Evolutionary conservation across 1,140 invertebrate genomes (phyloP), one percentile per base, ranked within the genome.

Genomic region (Cardiocondyla obscurior): DNA sequence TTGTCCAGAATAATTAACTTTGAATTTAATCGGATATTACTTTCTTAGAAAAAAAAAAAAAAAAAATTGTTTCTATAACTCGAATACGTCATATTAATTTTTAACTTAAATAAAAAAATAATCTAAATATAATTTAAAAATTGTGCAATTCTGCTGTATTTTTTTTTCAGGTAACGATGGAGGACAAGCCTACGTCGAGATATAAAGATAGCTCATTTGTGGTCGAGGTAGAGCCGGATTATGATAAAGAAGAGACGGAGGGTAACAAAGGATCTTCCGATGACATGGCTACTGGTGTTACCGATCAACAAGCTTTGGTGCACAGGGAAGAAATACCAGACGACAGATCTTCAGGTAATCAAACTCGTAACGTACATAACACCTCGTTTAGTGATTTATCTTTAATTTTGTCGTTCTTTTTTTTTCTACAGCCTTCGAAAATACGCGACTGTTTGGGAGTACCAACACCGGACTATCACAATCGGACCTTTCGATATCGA

Each of bases 381-480:
- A 22, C 1, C 5, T 8, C n/a, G 25, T 22, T 72, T 58, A 10
- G 33, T 3, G 33, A 62, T 42, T 14, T 33, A 51, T 46, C 3
- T 33, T 46, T 16, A 44, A 42, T 53, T 30, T 58, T 64, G 0
- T 39, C 3, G 14, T 88, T 65, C 49, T 19, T 2, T 19, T n/a
- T 65, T 55, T 19, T 2, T 19, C n/a, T 10, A 7, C 84, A 94
- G 93, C 89, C 76, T 93, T 93, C 84, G 89, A 91, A 67, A 93
- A 93, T 46, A 88, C 91, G 55, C 94, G 91, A 84, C 82, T 93
- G 10, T 94, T 93, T 69, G 93, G 95, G 0, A 93, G 94, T 74
- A 95, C 95, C 5, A 96, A 96, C 76, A 97, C 96, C 0, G 97
- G 97, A 1, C 93, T 97, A 4, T 96, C 96, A 10, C 96, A 97